These are phyloP conservation scores for Microcebus ravelobensis DNA, from an alignment of 2,113 vertebrate species.

Conservation along the genomic window DNA sequence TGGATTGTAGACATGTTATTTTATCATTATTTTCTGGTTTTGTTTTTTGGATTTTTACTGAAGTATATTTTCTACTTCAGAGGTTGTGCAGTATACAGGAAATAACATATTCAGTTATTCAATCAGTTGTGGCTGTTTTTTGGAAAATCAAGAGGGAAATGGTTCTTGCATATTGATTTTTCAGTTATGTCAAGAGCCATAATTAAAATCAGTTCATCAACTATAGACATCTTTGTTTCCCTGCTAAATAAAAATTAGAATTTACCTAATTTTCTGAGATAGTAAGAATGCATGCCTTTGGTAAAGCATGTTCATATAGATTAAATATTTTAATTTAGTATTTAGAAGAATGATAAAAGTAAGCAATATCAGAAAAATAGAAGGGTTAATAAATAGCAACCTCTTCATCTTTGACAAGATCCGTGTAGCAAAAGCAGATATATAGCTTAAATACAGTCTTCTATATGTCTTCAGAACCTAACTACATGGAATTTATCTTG, in stretches of 20 bases:
- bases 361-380: background rate
- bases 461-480: background rate
- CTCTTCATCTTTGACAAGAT: background rate
- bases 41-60: background rate
- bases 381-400: background rate
- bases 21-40: background rate
- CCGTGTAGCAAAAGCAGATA: background rate
- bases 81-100: background rate
- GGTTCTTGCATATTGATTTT: background rate
- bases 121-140: background rate
- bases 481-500: conserved; percentile 60
- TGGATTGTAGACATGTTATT: background rate
- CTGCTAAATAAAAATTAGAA: background rate
- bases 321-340: background rate
- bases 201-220: background rate
- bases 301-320: background rate
- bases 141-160: background rate
- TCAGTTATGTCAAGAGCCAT: background rate
- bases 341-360: background rate
- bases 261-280: background rate
- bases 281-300: background rate
- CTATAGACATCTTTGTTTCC: background rate
- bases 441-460: conserved; percentile 16
- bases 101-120: background rate
- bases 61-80: background rate